These are phyloP conservation scores for Ahaetulla prasina DNA, from an alignment of 2,113 vertebrate species.

Conservation along the genomic window DNA sequence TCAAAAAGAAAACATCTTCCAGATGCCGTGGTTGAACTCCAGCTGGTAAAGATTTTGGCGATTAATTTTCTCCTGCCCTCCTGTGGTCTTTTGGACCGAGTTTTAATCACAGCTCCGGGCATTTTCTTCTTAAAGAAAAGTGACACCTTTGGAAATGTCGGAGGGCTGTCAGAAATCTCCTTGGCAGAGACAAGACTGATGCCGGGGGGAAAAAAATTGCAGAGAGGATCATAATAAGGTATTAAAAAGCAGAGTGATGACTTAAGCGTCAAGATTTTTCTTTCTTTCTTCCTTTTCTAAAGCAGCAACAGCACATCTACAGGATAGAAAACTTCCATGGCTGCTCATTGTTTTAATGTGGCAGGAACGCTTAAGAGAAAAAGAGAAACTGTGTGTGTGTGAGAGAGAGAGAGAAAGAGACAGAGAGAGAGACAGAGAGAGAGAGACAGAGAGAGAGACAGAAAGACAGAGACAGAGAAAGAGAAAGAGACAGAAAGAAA, in stretches of 20 bases:
- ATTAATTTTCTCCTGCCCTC: conserved; percentile 14
- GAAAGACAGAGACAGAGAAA: no score
- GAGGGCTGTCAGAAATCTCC: conserved; percentile 33
- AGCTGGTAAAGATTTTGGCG: conserved; percentile 13
- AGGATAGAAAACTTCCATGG: conserved; percentile 46
- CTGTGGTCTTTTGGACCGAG: conserved; percentile 3
- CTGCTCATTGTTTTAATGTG: conserved; percentile 30
- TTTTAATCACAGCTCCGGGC: conserved; percentile 17
- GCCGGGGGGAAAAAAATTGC: not conserved
- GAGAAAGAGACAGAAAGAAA: no score
- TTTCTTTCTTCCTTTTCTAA: conserved; percentile 27
- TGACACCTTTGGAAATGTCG: conserved; percentile 43
- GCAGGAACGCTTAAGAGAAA: conserved; percentile 24
- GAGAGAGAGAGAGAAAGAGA: not conserved
- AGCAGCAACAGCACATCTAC: conserved; percentile 38
- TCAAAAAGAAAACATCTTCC: not conserved
- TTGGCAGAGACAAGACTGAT: not conserved
- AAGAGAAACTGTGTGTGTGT: not conserved
- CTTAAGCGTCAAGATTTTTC: conserved; percentile 22
- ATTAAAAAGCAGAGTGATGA: conserved; percentile 23
- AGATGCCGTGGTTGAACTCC: not conserved
- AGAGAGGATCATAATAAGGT: conserved; percentile 36
- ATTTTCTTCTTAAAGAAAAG: conserved; percentile 29
- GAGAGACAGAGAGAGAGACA: no score
- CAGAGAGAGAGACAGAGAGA: no score